Percentiles rank a stretch among this genome's conserved stretches.
Evolutionary conservation across 2,797 vertebrate genomes (phyloP).

Genomic region (Sebastes iracundus): DNA sequence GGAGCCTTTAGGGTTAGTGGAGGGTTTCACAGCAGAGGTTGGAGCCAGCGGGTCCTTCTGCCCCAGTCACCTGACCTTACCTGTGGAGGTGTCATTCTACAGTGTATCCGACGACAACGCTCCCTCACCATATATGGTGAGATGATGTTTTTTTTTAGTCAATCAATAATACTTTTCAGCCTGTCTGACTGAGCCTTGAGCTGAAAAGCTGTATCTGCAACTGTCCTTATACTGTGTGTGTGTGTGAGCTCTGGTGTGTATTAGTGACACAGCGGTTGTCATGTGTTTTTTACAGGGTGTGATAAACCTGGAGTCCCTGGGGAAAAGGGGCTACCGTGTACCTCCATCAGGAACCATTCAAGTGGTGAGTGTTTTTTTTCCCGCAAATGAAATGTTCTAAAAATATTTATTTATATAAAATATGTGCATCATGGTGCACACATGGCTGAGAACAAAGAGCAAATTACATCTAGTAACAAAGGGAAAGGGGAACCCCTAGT

Average conservation of each 20-base stretch:
- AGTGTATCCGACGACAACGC: conserved; percentile 98
- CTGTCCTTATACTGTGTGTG: neutral
- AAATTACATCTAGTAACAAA: conserved; percentile 1
- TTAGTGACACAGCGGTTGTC: conserved; percentile 16
- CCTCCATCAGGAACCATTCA: conserved; percentile 99
- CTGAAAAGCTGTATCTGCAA: neutral
- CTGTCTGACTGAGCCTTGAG: neutral
- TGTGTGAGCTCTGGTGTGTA: neutral
- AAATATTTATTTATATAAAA: neutral
- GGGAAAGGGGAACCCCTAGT: conserved; percentile 70
- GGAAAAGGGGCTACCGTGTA: conserved; percentile 98
- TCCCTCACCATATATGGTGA: conserved; percentile 98
- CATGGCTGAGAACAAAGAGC: conserved; percentile 56
- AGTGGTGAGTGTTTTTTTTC: conserved; percentile 90
- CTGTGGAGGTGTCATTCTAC: conserved; percentile 98
- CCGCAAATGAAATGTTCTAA: neutral
- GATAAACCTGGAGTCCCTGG: conserved; percentile 97
- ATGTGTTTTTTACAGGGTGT: conserved; percentile 87
- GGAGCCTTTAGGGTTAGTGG: conserved; percentile 91
- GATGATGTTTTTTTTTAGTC: neutral
- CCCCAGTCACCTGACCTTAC: conserved; percentile 96
- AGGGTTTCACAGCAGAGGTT: conserved; percentile 96
- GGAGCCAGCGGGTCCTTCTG: conserved; percentile 97
- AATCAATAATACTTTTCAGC: neutral
- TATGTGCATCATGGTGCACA: neutral